phyloP scores from a whole-genome alignment of 2,113 vertebrate species.

The Catharus minimus region DNA sequence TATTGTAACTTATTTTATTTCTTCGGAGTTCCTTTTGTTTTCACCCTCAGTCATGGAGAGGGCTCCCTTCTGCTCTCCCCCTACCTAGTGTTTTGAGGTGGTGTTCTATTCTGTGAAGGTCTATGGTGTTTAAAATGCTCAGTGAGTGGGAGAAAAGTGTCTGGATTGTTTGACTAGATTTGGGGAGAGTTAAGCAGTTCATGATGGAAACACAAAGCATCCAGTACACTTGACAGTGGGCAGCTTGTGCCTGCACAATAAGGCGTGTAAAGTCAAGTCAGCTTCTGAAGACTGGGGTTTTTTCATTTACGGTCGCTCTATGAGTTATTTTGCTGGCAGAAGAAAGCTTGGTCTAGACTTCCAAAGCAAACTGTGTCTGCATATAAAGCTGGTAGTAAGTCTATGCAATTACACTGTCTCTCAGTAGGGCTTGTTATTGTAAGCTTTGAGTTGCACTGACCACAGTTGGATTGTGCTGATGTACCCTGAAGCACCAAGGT shows the following conservation, averaged over 20 bases:
- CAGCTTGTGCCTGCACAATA: not conserved
- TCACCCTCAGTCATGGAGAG: not conserved
- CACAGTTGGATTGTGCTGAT: not conserved
- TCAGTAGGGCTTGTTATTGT: conserved; percentile 4
- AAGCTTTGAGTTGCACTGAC: not conserved
- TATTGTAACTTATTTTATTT: not conserved
- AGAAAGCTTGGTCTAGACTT: not conserved
- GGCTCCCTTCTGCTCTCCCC: fast-evolving
- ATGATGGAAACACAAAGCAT: not conserved
- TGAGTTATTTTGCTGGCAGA: not conserved
- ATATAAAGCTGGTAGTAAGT: not conserved
- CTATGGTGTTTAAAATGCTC: not conserved
- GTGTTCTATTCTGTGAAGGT: not conserved
- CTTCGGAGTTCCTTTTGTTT: not conserved
- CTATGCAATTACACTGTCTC: not conserved
- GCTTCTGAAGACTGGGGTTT: not conserved
- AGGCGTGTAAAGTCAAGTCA: not conserved
- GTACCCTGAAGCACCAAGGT: not conserved
- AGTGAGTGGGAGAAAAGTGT: not conserved
- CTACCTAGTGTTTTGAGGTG: not conserved
- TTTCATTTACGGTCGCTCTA: not conserved
- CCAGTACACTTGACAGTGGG: fast-evolving
- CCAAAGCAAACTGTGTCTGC: not conserved
- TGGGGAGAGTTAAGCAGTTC: not conserved
- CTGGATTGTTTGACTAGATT: not conserved